phyloP scores from a whole-genome alignment of 1,140 invertebrate species.

The Trichomalopsis sarcophagae region DNA sequence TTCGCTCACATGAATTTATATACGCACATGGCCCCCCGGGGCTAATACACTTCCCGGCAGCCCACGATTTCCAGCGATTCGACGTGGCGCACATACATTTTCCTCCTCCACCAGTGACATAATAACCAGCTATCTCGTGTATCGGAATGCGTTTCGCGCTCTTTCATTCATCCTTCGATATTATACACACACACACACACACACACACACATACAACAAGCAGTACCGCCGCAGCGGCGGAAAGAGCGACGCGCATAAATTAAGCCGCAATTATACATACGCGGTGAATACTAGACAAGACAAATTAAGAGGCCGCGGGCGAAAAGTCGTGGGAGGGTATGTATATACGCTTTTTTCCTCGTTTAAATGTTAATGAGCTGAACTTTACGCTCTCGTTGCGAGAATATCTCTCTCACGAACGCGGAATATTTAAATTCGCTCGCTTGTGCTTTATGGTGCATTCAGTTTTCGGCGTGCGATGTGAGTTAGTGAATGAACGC shows the following conservation, averaged over 20 bases:
- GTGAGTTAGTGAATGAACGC: background rate
- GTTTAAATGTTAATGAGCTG: conserved; percentile 8
- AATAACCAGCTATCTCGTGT: background rate
- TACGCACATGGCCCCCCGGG: background rate
- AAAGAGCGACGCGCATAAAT: background rate
- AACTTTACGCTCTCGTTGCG: background rate
- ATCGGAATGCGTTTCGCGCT: background rate
- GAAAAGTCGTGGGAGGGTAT: background rate
- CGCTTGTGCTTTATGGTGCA: background rate
- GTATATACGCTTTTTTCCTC: background rate
- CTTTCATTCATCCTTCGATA: background rate
- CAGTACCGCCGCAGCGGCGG: background rate
- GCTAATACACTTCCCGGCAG: background rate
- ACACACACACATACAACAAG: background rate
- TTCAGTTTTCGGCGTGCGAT: background rate
- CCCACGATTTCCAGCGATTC: conserved; percentile 3
- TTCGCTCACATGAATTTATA: background rate
- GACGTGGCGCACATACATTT: background rate
- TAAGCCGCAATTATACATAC: background rate
- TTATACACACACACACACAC: no score
- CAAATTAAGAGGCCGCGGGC: background rate
- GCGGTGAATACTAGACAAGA: background rate
- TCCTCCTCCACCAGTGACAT: background rate
- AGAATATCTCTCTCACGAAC: background rate
- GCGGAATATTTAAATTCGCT: background rate